These are phyloP conservation scores for Philaethria dido DNA, from an alignment of 2,888 invertebrate genomes.

Conservation along the genomic window DNA sequence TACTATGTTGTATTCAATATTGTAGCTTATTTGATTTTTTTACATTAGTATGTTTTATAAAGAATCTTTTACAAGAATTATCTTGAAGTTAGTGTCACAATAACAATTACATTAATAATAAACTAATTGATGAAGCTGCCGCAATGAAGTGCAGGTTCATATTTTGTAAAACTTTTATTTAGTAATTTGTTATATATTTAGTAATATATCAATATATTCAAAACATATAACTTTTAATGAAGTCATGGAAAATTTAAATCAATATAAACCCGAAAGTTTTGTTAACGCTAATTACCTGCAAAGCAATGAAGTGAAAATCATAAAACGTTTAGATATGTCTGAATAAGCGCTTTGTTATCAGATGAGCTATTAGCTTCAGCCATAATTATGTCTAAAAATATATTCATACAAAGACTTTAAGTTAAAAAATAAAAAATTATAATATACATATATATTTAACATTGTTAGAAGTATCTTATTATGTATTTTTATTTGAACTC, in stretches of 20 bases:
- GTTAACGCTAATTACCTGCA: slow-evolving; percentile 45
- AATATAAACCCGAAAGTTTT: slow-evolving; percentile 34
- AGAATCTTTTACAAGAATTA: no score
- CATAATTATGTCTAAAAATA: slow-evolving; percentile 54
- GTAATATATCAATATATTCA: not conserved
- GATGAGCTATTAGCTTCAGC: slow-evolving; percentile 73
- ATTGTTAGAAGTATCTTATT: no score
- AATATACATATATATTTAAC: no score
- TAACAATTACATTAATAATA: no score
- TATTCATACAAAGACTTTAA: slow-evolving; percentile 2
- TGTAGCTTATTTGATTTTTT: not conserved
- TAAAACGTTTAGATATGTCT: slow-evolving; percentile 68
- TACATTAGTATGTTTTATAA: not conserved
- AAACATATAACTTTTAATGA: not conserved
- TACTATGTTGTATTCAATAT: not conserved
- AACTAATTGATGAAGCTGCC: not conserved
- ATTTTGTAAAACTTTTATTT: not conserved
- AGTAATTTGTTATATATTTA: no score
- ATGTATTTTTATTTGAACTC: not conserved
- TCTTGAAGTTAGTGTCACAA: not conserved
- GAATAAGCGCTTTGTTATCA: slow-evolving; percentile 71
- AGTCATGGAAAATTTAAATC: not conserved
- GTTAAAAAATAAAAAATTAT: no score
- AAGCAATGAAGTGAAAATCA: slow-evolving; percentile 61
- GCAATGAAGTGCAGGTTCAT: not conserved